Evolutionary conservation across 2,113 vertebrate genomes (phyloP), one percentile per base, ranked within the genome.

Genomic region (Tauraco erythrolophus): DNA sequence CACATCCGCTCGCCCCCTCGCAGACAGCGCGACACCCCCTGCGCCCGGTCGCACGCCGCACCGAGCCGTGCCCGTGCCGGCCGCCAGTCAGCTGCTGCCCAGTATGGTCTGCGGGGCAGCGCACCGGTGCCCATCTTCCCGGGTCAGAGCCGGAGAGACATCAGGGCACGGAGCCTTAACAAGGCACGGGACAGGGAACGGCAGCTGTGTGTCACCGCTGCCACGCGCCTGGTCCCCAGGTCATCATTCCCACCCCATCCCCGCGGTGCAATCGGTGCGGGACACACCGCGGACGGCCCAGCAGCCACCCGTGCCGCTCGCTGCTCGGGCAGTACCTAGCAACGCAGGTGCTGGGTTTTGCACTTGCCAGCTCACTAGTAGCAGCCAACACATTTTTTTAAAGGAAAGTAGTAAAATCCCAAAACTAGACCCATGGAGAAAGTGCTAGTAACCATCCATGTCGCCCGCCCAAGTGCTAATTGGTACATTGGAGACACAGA

Each of bases 121-220:
- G 11, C 16, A 7, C 30, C 4, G 1, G 16, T 4, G 30, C 21
- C 1, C 11, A 1, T 58, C 53, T 19, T 11, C 28, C 24, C 0
- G 0, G 16, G 3, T 8, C 24, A 14, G 33, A 41, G 25, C 35
- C 5, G 2, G 17, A 46, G 28, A 43, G 14, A n/a, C n/a, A 1
- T 5, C 7, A 2, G 54, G 8, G 25, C 5, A 30, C 1, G 19
- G 31, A 74, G 24, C 56, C 53, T 14, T 3, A 10, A 21, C 33
- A 18, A 2, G 1, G 1, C 8, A 7, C 13, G 3, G 11, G 9
- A 18, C 2, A 19, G 33, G 37, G 50, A 50, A 46, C 6, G 7
- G 58, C 3, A 6, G 14, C 33, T 23, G 39, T 33, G 76, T 6
- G 25, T 9, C 48, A 19, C 14, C 18, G 7, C 17, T 7, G 41